phyloP scores from a whole-genome alignment of 2,888 invertebrate genomes.

The Hyposoter dolosus region DNA sequence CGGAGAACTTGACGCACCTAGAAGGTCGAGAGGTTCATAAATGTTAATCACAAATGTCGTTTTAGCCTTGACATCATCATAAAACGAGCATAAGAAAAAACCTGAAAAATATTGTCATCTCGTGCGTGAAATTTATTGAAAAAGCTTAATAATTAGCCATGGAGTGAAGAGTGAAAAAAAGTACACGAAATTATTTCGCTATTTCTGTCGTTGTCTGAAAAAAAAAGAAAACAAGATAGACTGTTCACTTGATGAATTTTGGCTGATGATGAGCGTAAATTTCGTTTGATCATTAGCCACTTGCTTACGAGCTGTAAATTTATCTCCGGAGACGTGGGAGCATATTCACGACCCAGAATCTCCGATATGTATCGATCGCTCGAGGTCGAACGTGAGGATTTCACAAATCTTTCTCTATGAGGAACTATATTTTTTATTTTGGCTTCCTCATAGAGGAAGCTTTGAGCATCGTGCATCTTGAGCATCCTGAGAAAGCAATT shows the following conservation, averaged over 20 bases:
- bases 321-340: not conserved
- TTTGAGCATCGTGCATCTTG: too few species aligned
- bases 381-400: not conserved
- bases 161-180: not conserved
- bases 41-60: conserved; percentile 12
- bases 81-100: not conserved
- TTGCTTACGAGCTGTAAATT: not conserved
- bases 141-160: not conserved
- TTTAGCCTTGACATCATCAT: not conserved
- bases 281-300: not conserved
- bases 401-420: not conserved
- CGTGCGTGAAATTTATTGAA: not conserved
- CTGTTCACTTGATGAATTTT: too few species aligned
- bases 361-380: not conserved
- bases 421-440: too few species aligned
- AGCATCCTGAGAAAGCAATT: too few species aligned
- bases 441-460: too few species aligned
- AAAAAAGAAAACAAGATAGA: too few species aligned
- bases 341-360: not conserved
- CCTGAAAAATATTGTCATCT: not conserved
- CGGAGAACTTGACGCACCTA: not conserved
- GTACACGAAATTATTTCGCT: not conserved
- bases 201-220: too few species aligned
- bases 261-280: not conserved
- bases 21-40: conserved; percentile 15